Evolutionary conservation across 1,140 invertebrate genomes (phyloP), one percentile per base, ranked within the genome.

Genomic region (Sarcophaga bullata): DNA sequence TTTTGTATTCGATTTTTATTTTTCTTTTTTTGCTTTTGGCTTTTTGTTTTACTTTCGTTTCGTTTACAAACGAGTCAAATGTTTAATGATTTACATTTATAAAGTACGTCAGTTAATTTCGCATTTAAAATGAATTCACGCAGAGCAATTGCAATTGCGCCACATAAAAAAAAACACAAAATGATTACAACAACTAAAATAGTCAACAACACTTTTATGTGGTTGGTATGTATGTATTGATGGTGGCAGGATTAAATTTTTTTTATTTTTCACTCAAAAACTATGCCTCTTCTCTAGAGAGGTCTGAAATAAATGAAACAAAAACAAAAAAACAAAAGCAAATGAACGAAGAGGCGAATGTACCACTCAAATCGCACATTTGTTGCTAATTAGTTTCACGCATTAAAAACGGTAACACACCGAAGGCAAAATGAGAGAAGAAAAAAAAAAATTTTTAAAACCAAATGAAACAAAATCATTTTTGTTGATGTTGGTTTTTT

Each of bases 321-420:
- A 76, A 49, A 47, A 4, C 47, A 47, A 15, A 48, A 73, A 73
- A 76, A 75, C 13, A 13, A 11, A 78, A 52, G n/a, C 48, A 15
- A 9, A 25, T 78, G 10, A 50, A 78, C 48, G 37, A 25, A 72
- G 17, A 19, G 8, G 62, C 62, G 37, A 72, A 72, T 25, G 15
- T 50, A 13, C 48, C 8, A 19, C 75, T 52, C 49, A 78, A 78
- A 78, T 50, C 75, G 75, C 75, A 78, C 75, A 78, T 78, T 78
- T 78, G 48, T 78, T 78, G 75, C 75, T 78, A 78, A 78, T 78
- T 78, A 78, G 75, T 78, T 78, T 78, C 48, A 78, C 75, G 75
- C 47, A 75, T 46, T 47, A 62, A 62, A 62, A 62, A 13, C 6
- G 25, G 25, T 37, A 37, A 62, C 11, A 62, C 11, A 62, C n/a